These are phyloP conservation scores for Abrostola tripartita DNA, from an alignment of 2,888 invertebrate genomes.

Conservation along the genomic window DNA sequence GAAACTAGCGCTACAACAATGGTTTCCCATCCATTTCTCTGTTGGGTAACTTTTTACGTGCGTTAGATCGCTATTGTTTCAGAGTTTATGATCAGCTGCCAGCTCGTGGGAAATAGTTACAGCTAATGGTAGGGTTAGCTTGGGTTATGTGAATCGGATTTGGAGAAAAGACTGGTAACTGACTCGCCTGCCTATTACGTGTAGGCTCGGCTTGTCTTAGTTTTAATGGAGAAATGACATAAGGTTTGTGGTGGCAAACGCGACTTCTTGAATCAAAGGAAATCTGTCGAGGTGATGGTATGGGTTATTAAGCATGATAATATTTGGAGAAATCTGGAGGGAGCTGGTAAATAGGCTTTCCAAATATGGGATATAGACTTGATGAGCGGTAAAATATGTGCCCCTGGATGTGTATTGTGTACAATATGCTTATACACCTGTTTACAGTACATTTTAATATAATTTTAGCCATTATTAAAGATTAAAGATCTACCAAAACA, in stretches of 20 bases:
- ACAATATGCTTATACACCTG: too few relatives aligned
- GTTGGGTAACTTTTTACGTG: constrained; percentile 54
- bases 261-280: too few relatives aligned
- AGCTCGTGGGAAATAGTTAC: constrained; percentile 33
- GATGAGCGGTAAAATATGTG: too few relatives aligned
- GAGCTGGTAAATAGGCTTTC: too few relatives aligned
- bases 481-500: too few relatives aligned
- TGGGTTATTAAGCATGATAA: neutral
- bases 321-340: too few relatives aligned
- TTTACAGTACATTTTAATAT: too few relatives aligned
- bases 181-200: constrained; percentile 1
- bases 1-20: constrained; percentile 49
- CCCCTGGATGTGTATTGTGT: too few relatives aligned
- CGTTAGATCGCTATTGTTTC: constrained; percentile 42
- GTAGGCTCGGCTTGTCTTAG: neutral
- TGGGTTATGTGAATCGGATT: constrained; percentile 35
- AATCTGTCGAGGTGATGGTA: neutral
- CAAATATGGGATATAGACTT: too few relatives aligned
- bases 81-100: constrained; percentile 37
- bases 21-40: constrained; percentile 57
- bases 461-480: too few relatives aligned
- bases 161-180: constrained; percentile 26
- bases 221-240: neutral
- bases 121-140: constrained; percentile 31
- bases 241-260: too few relatives aligned